A percentile compares a stretch with the other conserved stretches of the same genome.
Evolutionary conservation across 2,888 invertebrate species (phyloP).

Genomic region (Drosophila anomelani): DNA sequence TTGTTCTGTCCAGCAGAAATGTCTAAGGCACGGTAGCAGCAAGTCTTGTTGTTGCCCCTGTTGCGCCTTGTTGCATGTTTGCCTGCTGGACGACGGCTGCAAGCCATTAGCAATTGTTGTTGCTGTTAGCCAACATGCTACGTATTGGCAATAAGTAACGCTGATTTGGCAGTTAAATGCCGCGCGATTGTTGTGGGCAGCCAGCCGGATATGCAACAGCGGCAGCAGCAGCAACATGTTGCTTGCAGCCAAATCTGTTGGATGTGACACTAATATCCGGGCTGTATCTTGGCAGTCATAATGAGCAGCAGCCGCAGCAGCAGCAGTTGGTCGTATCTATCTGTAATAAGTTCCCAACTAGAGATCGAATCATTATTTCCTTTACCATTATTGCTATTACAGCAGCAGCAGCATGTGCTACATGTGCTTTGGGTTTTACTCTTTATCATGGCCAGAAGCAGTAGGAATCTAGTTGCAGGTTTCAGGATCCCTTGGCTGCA

Average conservation of each 20-base stretch:
- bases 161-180: slow-evolving; percentile 81
- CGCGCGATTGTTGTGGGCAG: slow-evolving; percentile 59
- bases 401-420: slow-evolving; percentile 30
- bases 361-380: slow-evolving; percentile 38
- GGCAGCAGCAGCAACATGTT: slow-evolving; percentile 60
- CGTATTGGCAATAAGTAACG: slow-evolving; percentile 80
- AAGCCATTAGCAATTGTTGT: slow-evolving; percentile 73
- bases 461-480: slow-evolving; percentile 25
- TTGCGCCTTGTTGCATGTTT: slow-evolving; percentile 57
- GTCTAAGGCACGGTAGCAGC: slow-evolving; percentile 75
- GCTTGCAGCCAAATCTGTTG: slow-evolving; percentile 75
- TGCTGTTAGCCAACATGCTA: slow-evolving; percentile 57
- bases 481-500: slow-evolving; percentile 7
- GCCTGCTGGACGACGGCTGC: slow-evolving; percentile 62
- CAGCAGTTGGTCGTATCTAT: slow-evolving; percentile 40
- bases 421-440: slow-evolving; percentile 32
- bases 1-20: slow-evolving; percentile 76
- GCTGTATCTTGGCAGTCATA: slow-evolving; percentile 47
- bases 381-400: slow-evolving; percentile 37
- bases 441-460: slow-evolving; percentile 20
- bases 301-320: slow-evolving; percentile 52
- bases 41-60: slow-evolving; percentile 44
- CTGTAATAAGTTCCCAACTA: slow-evolving; percentile 38
- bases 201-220: slow-evolving; percentile 72
- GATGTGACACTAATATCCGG: slow-evolving; percentile 79